These are phyloP conservation scores for Quiscalus mexicanus DNA, from an alignment of 2,113 vertebrate genomes.

Conservation along the genomic window DNA sequence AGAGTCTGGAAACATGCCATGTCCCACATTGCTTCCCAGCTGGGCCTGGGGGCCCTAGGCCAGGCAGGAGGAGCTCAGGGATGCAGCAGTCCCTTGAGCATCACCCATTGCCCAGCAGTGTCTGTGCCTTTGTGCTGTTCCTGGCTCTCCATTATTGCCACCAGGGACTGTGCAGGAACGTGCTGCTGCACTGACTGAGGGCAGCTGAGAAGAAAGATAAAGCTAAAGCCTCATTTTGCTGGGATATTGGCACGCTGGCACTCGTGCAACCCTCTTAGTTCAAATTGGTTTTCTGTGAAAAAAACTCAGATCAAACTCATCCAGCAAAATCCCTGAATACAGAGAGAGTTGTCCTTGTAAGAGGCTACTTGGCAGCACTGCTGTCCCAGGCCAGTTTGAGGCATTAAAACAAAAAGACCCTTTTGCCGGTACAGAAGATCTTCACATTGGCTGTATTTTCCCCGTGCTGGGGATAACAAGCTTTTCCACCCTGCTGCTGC, in stretches of 20 bases:
- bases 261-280: neutral
- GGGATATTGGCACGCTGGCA: neutral
- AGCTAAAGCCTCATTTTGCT: neutral
- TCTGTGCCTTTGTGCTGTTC: neutral
- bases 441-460: rapidly evolving
- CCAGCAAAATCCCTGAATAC: neutral
- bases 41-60: too few relatives aligned
- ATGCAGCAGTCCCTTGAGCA: neutral
- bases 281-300: neutral
- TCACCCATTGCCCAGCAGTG: rapidly evolving
- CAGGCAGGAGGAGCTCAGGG: neutral
- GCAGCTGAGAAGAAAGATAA: neutral
- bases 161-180: rapidly evolving
- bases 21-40: neutral
- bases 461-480: neutral
- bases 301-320: neutral
- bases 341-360: neutral
- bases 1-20: neutral
- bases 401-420: neutral
- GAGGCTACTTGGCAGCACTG: neutral
- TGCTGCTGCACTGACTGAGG: neutral
- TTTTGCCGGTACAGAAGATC: neutral
- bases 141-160: neutral
- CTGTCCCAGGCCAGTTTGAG: neutral
- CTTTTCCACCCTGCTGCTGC: neutral